Base-by-base conservation (phyloP, 2,888 invertebrate species). In the Atrina japonica region DNA sequence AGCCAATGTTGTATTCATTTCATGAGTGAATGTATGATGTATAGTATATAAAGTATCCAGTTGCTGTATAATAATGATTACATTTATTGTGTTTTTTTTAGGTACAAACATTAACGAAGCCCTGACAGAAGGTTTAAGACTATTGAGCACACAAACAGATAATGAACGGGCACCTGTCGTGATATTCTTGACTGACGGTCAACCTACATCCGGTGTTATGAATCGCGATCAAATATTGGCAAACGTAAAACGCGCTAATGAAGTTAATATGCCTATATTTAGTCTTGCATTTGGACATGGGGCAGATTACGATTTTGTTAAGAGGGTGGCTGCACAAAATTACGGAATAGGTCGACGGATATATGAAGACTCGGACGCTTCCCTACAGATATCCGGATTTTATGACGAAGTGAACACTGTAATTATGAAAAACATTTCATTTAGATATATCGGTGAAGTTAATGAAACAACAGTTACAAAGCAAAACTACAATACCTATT, bases 281-380 rank as follows among this genome's bases (percentile, higher is more conserved):
- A 73, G 77, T 6, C 64, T 86, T 7, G 84, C 82, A 0, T 86
- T 84, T 55, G 86, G 86, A 2, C 25, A 55, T 18, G 76, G 70
- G 21, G 83, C 83, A 9, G 86, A 86, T 64, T 85, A 75, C 66
- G 68, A 75, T 6, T 72, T 86, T 18, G 66, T 83, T 1, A 79
- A 83, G 66, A 78, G 70, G 53, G 41, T 85, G n/a, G 76, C 94
- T 0, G 90, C 93, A 23, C 92, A 93, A 67, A 95, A 94, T 89
- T 91, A 92, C 41, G 95, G 94, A 6, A 93, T 95, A 86, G 93
- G 94, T 81, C 91, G 94, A 3, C 93, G 94, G 88, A 94, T 95
- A 78, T 94, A 94, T 90, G 94, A 94, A 87, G 94, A 93, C 21
- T 92, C 94, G 0, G 95, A 95, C 87, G 94, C 95, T 0, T 92